phyloP scores from a whole-genome alignment of 2,888 invertebrate species.

The Drosophila siamana region DNA sequence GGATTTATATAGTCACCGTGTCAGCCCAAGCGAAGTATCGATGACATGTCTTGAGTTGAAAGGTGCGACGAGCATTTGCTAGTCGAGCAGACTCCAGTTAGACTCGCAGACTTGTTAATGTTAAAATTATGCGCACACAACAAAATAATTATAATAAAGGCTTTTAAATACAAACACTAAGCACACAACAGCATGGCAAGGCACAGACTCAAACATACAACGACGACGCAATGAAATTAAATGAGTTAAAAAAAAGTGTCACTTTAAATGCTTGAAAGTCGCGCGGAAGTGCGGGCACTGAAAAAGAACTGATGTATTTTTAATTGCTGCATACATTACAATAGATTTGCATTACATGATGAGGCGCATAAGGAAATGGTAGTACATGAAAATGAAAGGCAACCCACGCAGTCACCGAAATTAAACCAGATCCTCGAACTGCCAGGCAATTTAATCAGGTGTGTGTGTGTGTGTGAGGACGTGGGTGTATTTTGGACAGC shows the following conservation, averaged over 20 bases:
- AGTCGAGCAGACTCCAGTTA: background rate
- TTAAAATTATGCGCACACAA: constrained; percentile 60
- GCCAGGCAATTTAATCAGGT: constrained; percentile 24
- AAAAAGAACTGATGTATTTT: constrained; percentile 70
- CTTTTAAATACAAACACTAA: constrained; percentile 45
- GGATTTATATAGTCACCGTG: background rate
- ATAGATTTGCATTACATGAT: constrained; percentile 72
- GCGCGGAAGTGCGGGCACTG: constrained; percentile 24
- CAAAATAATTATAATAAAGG: constrained; percentile 45
- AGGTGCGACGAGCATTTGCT: background rate
- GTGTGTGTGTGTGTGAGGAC: constrained; percentile 3
- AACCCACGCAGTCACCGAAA: constrained; percentile 29
- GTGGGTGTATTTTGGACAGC: constrained; percentile 33
- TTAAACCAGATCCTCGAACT: constrained; percentile 29
- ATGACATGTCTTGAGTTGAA: background rate
- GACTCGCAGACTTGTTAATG: constrained; percentile 17
- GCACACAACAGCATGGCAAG: constrained; percentile 12
- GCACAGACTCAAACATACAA: constrained; percentile 4
- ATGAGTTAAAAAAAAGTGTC: constrained; percentile 61
- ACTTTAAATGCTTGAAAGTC: constrained; percentile 36
- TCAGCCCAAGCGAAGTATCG: too few species aligned
- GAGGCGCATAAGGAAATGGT: constrained; percentile 15
- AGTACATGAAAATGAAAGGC: background rate
- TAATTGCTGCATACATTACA: constrained; percentile 79
- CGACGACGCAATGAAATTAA: constrained; percentile 63